A percentile compares a stretch with the other conserved stretches of the same genome.
phyloP scores from a whole-genome alignment of 2,888 invertebrate genomes.

The Drosophila limbata region DNA sequence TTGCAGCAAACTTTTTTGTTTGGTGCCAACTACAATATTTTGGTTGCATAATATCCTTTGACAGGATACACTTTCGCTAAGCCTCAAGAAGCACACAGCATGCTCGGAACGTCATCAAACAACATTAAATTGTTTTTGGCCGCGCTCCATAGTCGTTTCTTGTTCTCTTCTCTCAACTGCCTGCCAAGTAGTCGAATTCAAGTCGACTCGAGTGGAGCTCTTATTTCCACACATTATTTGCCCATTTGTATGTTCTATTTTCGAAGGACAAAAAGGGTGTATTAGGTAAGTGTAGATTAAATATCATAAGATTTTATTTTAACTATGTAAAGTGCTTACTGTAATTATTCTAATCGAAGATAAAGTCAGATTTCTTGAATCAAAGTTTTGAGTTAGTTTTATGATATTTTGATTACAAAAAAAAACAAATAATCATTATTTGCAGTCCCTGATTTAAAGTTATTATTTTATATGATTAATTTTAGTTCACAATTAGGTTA shows the following conservation, averaged over 20 bases:
- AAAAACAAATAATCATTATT: no score
- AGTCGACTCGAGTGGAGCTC: conserved; percentile 43
- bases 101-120: conserved; percentile 67
- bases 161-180: conserved; percentile 23
- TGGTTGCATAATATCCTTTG: conserved; percentile 71
- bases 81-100: conserved; percentile 63
- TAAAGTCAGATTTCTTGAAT: no score
- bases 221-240: conserved; percentile 52
- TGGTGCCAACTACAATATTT: conserved; percentile 69
- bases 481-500: no score
- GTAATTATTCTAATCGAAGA: no score
- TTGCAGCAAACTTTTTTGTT: conserved; percentile 59
- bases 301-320: background rate
- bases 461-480: no score
- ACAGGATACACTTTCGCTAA: conserved; percentile 74
- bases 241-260: conserved; percentile 39
- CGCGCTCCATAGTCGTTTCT: conserved; percentile 31
- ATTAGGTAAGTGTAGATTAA: background rate
- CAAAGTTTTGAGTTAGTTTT: no score
- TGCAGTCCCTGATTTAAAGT: no score
- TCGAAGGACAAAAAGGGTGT: background rate
- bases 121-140: conserved; percentile 68
- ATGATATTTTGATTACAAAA: no score
- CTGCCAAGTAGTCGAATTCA: conserved; percentile 55
- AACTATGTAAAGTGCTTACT: no score